Conservation (phyloP, 1,140 invertebrate species). For the Meloidogyne hapla region DNA sequence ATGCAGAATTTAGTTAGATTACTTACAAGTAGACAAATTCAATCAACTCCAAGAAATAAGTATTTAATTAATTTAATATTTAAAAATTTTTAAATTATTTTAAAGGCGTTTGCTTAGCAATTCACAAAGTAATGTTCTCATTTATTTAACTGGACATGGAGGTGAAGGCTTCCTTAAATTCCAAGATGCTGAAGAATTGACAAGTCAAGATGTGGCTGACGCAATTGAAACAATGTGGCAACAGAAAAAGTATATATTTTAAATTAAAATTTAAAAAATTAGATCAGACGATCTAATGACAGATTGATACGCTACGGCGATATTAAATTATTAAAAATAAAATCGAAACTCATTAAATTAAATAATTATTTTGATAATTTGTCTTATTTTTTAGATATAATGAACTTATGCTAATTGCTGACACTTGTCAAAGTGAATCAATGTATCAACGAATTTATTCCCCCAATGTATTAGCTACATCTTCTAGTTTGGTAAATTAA, state of each 20-base stretch:
- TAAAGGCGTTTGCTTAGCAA: conserved; percentile 79
- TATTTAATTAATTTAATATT: background rate
- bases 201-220: conserved; percentile 95
- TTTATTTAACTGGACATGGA: conserved; percentile 91
- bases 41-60: conserved; percentile 89
- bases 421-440: conserved; percentile 97
- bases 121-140: conserved; percentile 92
- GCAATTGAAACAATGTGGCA: conserved; percentile 99
- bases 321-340: too few relatives aligned
- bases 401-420: conserved; percentile 96
- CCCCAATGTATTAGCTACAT: conserved; percentile 93
- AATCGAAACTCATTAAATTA: too few relatives aligned
- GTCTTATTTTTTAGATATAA: conserved; percentile 76
- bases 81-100: background rate
- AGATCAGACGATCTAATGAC: too few relatives aligned
- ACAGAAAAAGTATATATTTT: conserved; percentile 39
- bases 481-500: conserved; percentile 75
- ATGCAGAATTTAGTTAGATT: conserved; percentile 96
- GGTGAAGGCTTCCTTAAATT: conserved; percentile 99
- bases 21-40: conserved; percentile 83
- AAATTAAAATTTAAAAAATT: too few relatives aligned
- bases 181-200: conserved; percentile 98
- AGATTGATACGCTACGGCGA: too few relatives aligned
- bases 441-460: conserved; percentile 98
- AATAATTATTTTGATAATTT: too few relatives aligned